A percentile compares a stretch with the other conserved stretches of the same genome.
phyloP scores from a whole-genome alignment of 2,888 invertebrate species.

The Cosmopolites sordidus region DNA sequence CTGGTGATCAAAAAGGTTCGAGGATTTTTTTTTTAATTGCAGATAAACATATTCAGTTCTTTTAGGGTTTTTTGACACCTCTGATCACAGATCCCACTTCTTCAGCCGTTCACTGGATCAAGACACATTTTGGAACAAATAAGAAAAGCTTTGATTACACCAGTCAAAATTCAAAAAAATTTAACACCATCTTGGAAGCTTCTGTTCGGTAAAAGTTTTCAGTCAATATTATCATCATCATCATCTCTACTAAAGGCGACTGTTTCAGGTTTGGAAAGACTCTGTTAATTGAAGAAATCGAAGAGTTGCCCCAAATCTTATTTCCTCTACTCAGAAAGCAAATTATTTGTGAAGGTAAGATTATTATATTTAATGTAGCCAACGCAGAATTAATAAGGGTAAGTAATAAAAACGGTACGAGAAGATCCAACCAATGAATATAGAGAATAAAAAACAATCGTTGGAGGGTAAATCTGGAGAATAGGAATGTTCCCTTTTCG shows the following conservation, averaged over 20 bases:
- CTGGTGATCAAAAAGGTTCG: conserved; percentile 69
- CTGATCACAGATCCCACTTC: conserved; percentile 88
- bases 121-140: conserved; percentile 59
- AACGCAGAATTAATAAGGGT: too few relatives aligned
- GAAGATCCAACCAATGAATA: too few relatives aligned
- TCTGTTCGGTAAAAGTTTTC: conserved; percentile 57
- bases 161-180: conserved; percentile 70
- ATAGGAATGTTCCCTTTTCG: too few relatives aligned
- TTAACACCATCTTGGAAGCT: conserved; percentile 70
- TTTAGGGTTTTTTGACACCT: conserved; percentile 55
- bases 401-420: too few relatives aligned
- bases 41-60: not conserved
- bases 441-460: too few relatives aligned
- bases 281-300: conserved; percentile 76
- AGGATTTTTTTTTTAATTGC: not conserved
- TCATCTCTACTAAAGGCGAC: too few relatives aligned
- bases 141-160: conserved; percentile 69
- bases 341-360: conserved; percentile 54
- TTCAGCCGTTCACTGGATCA: conserved; percentile 77
- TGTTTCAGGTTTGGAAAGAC: conserved; percentile 77
- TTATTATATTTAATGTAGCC: too few relatives aligned
- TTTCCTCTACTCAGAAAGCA: conserved; percentile 62
- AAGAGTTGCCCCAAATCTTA: conserved; percentile 57
- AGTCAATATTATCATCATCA: not conserved
- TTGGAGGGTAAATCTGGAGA: too few relatives aligned